Evolutionary conservation across 2,113 vertebrate genomes (phyloP), one percentile per base, ranked within the genome.

Genomic region (Eleginops maclovinus): DNA sequence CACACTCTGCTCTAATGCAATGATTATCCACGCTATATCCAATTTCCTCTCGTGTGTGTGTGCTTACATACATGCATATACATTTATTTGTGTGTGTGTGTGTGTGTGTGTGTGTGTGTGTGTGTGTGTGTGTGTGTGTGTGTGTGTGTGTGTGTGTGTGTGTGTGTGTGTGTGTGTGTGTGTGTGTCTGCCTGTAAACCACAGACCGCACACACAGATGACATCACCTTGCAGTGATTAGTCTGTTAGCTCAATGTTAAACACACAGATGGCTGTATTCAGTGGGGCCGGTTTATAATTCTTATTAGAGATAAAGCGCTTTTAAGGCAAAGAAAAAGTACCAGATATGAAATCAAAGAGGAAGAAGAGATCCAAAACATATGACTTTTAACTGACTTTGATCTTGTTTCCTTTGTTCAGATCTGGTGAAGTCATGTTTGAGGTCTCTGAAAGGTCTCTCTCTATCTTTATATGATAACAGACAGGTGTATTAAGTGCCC

Each of bases 191-290:
- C 69, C 50, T 64, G 69, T 73, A 71, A 84, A 82, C 69, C 67
- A 65, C 76, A 88, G 81, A 79, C 79, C 68, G 65, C 87, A 79
- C 79, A 82, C 77, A 60, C 44, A 51, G 60, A 87, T 93, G 85
- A 94, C 87, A 83, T 94, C 93, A 93, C 69, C 77, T 49, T 19
- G 19, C 67, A 74, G 78, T 54, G 85, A 91, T 88, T 79, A 85
- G 79, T 63, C 69, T 72, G 77, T 84, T 72, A 75, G 63, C 58
- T 78, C 53, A 53, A 44, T 0, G 40, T 80, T 75, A 72, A 82
- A 64, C 61, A 17, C 14, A 24, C 89, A 85, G 81, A 82, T 70
- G 77, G 64, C 79, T 72, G 56, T 70, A 43, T 13, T 67, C 46
- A 58, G n/a, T 4, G 1, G 60, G 53, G n/a, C 49, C 8, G n/a